Base-by-base conservation (phyloP, 92 coral and sea anemone genomes). In the Epizoanthus illoricatus region DNA sequence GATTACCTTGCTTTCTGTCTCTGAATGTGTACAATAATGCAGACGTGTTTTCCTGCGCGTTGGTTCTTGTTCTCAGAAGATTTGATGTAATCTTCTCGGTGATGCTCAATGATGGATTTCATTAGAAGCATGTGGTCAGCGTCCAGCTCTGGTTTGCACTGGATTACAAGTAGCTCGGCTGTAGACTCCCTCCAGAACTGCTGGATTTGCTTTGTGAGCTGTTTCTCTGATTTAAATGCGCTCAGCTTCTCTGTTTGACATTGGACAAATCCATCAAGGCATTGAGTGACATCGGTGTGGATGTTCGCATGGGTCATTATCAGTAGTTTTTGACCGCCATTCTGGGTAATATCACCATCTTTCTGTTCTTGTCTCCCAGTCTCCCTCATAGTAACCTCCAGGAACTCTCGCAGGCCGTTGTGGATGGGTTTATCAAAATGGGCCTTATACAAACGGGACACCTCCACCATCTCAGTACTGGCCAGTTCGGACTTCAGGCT, bases 231-330 rank as follows among this genome's bases (percentile, higher is more conserved):
- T 36, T 81, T 81, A 19, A 67, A 81, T 3, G 85, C 85, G 5
- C 85, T 73, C 60, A 81, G 43, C 62, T 73, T 71, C 17, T 81
- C 85, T 20, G 54, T 24, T 43, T 81, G 85, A 33, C 49, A 81
- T 2, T 40, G 52, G 18, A 76, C 33, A 13, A 39, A 19, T 7
- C 81, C 83, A 17, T 80, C 67, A 39, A 86, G 78, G 62, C 74
- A 57, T 36, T 75, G 73, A 12, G 65, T 36, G 13, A 86, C 69
- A 57, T 81, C 82, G 6, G 69, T 74, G 75, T 86, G 86, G 15
- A 86, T 81, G 55, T 74, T 86, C 13, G 74, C 54, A 63, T 86
- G 81, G 49, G 89, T 86, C 74, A 86, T 23, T 15, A 86, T 82
- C 10, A 86, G 70, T n/a, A 73, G 75, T 59, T 71, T 86, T 5